Conservation (phyloP, 2,797 vertebrate genomes). For the Lates japonicus region DNA sequence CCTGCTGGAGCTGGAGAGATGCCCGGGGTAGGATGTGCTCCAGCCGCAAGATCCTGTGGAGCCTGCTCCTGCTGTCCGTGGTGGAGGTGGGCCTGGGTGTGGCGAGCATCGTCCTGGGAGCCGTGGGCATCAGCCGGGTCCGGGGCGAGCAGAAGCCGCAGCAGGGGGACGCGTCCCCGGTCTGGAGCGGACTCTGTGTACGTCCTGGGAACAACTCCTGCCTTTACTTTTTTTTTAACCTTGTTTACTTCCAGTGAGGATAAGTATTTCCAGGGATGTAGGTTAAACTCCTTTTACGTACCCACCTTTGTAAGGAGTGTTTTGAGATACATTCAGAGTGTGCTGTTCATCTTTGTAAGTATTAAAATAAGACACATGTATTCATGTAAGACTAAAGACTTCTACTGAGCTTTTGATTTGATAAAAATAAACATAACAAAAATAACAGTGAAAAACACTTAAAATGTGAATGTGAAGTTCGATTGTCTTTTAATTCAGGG, state of each 20-base stretch:
- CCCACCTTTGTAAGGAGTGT: neutral
- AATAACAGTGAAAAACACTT: too few species aligned
- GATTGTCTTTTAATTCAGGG: neutral
- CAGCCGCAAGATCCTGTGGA: slow-evolving; percentile 98
- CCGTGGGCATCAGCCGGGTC: slow-evolving; percentile 93
- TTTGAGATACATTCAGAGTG: neutral
- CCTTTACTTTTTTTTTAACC: slow-evolving; percentile 2
- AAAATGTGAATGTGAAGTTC: neutral
- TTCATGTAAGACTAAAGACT: neutral
- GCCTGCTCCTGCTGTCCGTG: slow-evolving; percentile 96
- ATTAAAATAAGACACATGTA: neutral
- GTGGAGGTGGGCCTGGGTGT: slow-evolving; percentile 98
- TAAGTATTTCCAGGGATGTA: slow-evolving; percentile 11
- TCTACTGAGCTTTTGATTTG: neutral
- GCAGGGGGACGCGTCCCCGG: slow-evolving; percentile 98
- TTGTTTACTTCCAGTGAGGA: slow-evolving; percentile 19
- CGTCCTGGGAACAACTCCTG: slow-evolving; percentile 74
- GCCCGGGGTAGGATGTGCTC: slow-evolving; percentile 96
- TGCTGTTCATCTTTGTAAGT: neutral
- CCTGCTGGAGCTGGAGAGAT: slow-evolving; percentile 90
- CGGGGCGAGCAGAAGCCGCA: slow-evolving; percentile 90
- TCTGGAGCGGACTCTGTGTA: slow-evolving; percentile 99
- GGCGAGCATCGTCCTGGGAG: slow-evolving; percentile 96
- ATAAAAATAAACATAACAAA: neutral
- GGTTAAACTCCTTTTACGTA: slow-evolving; percentile 4